These are phyloP conservation scores for Tetraodon nigroviridis DNA, from an alignment of 2,113 vertebrate species.

Conservation along the genomic window DNA sequence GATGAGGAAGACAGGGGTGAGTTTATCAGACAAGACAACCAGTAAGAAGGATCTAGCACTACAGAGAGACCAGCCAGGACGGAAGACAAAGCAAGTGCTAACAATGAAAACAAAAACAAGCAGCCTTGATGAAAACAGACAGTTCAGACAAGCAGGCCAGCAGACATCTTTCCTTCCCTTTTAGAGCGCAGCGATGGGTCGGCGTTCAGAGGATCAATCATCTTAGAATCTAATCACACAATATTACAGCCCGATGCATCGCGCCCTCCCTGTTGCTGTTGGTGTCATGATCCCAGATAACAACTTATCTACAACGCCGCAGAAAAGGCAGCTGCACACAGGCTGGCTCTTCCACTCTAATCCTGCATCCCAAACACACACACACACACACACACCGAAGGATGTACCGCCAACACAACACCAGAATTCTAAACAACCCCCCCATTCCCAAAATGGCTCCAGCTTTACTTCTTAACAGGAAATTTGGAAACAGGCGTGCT, in stretches of 20 bases:
- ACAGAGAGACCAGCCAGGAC: slow-evolving; percentile 11
- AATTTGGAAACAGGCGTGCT: neutral
- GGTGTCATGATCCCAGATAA: slow-evolving; percentile 32
- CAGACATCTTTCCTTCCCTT: slow-evolving; percentile 4
- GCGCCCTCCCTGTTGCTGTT: slow-evolving; percentile 24
- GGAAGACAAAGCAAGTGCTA: neutral
- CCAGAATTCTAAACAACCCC: slow-evolving; percentile 39
- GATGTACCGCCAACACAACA: slow-evolving; percentile 21
- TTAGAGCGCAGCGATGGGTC: slow-evolving; percentile 16
- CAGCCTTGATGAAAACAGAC: slow-evolving; percentile 34
- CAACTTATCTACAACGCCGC: slow-evolving; percentile 33
- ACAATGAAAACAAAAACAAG: neutral
- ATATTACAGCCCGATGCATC: slow-evolving; percentile 31
- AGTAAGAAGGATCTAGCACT: slow-evolving; percentile 15
- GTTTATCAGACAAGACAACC: neutral
- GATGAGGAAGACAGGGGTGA: neutral
- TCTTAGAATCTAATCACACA: slow-evolving; percentile 44
- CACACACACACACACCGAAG: slow-evolving; percentile 13
- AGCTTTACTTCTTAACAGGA: slow-evolving; percentile 3
- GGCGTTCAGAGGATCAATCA: slow-evolving; percentile 40
- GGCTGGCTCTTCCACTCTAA: slow-evolving; percentile 22
- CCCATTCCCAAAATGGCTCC: slow-evolving; percentile 18
- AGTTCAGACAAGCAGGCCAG: slow-evolving; percentile 8
- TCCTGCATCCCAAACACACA: slow-evolving; percentile 22
- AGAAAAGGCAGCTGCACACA: slow-evolving; percentile 13